Conservation (phyloP, 2,888 invertebrate genomes). For the Hyposoter dolosus region DNA sequence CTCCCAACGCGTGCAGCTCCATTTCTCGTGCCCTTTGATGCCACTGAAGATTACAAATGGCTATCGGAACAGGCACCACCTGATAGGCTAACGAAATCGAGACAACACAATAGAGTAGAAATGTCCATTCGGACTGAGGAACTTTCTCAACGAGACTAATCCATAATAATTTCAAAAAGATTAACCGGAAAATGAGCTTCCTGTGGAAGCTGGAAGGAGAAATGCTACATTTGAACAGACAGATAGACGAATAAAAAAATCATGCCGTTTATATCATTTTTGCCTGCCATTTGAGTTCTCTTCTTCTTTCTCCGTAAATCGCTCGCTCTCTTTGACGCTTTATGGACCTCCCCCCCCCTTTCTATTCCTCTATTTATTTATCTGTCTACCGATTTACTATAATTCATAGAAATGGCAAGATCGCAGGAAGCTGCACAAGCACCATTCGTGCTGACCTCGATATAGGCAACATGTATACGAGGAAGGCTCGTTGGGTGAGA, state of each 20-base stretch:
- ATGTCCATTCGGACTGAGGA: not conserved
- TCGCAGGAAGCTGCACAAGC: slow-evolving; percentile 66
- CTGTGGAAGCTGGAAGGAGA: not conserved
- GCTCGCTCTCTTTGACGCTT: not conserved
- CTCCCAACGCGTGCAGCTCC: not conserved
- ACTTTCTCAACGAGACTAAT: too few relatives aligned
- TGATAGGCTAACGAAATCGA: not conserved
- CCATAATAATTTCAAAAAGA: not conserved
- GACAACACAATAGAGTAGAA: not conserved
- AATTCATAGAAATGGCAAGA: slow-evolving; percentile 48
- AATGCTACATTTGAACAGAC: slow-evolving; percentile 13
- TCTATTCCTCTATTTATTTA: slow-evolving; percentile 1
- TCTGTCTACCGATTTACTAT: slow-evolving; percentile 2
- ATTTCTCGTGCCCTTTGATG: not conserved
- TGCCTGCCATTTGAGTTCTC: not conserved
- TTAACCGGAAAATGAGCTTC: not conserved
- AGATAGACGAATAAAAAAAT: not conserved
- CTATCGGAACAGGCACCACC: not conserved
- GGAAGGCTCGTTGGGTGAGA: slow-evolving; percentile 78
- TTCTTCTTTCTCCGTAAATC: not conserved
- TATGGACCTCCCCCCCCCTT: not conserved
- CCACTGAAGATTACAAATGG: not conserved
- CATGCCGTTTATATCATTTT: slow-evolving; percentile 5
- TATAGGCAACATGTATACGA: slow-evolving; percentile 61
- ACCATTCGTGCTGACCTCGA: slow-evolving; percentile 83